Percentiles rank a stretch among this genome's conserved stretches.
Conservation (phyloP, 2,113 vertebrate species). For the Microcebus tavaratra region DNA sequence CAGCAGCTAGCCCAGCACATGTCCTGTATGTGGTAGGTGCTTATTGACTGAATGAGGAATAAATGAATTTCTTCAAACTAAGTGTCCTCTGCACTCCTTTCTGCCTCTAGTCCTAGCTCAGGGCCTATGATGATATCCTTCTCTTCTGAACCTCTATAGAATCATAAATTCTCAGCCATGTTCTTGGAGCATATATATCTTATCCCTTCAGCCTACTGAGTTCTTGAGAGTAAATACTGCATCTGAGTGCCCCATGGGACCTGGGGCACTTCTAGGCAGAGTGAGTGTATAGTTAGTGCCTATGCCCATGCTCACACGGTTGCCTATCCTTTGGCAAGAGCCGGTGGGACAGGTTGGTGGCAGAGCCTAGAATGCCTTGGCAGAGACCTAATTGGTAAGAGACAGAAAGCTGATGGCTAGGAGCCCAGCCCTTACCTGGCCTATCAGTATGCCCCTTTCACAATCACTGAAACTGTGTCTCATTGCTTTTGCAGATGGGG, state of each 20-base stretch:
- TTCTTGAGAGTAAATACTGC: constrained; percentile 20
- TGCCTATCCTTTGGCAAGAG: constrained; percentile 62
- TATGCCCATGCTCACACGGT: neutral
- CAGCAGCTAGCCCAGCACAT: neutral
- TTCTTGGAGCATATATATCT: constrained; percentile 1
- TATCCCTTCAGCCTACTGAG: neutral
- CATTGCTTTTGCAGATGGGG: constrained; percentile 63
- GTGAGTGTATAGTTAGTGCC: neutral
- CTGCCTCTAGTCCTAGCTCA: neutral
- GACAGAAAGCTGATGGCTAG: constrained; percentile 76
- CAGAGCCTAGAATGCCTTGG: constrained; percentile 66
- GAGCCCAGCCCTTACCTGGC: constrained; percentile 72
- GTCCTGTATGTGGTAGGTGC: neutral
- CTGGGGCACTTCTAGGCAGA: neutral
- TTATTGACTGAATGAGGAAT: neutral
- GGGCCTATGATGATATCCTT: neutral
- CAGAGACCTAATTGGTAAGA: constrained; percentile 66
- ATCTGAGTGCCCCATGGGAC: neutral
- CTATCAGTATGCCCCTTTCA: constrained; percentile 78
- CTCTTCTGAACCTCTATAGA: neutral
- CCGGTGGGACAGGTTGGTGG: constrained; percentile 59
- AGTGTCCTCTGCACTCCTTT: neutral
- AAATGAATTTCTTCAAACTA: neutral
- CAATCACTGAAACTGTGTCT: constrained; percentile 71
- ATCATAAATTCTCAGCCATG: neutral